Percentiles rank a stretch among this genome's conserved stretches.
Evolutionary conservation across 1,140 invertebrate genomes (phyloP).

Genomic region (Plutomurus gul): DNA sequence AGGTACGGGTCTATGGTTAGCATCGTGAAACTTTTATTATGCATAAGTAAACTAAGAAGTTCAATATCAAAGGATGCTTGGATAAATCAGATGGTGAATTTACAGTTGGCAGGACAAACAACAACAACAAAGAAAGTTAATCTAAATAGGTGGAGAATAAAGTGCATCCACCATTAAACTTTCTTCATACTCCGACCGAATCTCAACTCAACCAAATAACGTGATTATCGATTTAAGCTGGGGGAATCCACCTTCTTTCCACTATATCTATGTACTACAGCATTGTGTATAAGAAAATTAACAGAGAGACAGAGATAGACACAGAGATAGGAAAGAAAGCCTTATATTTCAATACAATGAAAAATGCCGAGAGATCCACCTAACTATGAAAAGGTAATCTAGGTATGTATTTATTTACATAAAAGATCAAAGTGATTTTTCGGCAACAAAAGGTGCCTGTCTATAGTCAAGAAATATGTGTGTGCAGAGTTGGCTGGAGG

Average conservation of each 20-base stretch:
- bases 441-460: too few relatives aligned
- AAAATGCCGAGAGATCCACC: too few relatives aligned
- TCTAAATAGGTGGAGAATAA: neutral
- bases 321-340: neutral
- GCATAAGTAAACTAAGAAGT: neutral
- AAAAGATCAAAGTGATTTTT: conserved; percentile 23
- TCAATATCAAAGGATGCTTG: neutral
- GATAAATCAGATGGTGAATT: neutral
- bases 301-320: neutral
- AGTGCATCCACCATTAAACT: neutral
- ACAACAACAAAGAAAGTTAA: neutral
- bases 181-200: neutral
- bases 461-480: too few relatives aligned
- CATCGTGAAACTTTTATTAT: neutral
- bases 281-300: too few relatives aligned
- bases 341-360: neutral
- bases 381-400: too few relatives aligned
- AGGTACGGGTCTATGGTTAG: neutral
- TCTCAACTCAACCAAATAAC: neutral
- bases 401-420: too few relatives aligned
- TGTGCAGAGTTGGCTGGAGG: too few relatives aligned
- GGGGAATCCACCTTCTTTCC: neutral
- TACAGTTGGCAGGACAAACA: neutral
- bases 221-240: neutral
- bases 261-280: too few relatives aligned